Base-by-base conservation (phyloP, 1,140 invertebrate genomes). In the Drosophila lini region DNA sequence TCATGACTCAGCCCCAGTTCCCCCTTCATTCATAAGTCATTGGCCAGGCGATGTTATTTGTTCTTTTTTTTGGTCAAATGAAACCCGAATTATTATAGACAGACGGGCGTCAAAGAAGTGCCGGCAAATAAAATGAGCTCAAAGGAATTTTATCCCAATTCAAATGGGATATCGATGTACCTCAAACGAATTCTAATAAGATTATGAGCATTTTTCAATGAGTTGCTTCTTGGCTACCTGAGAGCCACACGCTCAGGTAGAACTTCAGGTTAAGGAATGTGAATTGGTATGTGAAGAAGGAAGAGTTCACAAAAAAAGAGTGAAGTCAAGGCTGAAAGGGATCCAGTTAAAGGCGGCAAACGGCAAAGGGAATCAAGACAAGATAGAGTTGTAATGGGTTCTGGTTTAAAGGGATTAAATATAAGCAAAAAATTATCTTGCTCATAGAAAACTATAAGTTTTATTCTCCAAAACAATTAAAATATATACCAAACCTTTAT, bases 151-250 rank as follows among this genome's bases (percentile, higher is more conserved):
- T 52, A 19, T 31, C 10, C 47, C 40, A 64, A 75, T 83, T 76
- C 53, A 83, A 76, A 79, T 75, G 25, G 50, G 25, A 19, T 50
- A 15, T 48, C 22, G 40, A n/a, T 19, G 13, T 38, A 44, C 56
- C 44, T 40, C 62, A 68, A 83, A 79, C 52, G 70, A 86, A 88
- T 88, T 86, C 82, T 82, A 80, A 82, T 86, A 79, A 65, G 82
- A 86, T 73, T 76, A 70, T 81, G 48, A 57, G 22, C 10, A 19
- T 53, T 50, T 25, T 47, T 74, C 48, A 74, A 25, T 75, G 40
- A 65, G 45, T 22, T 19, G 45, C 13, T 38, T 57, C 4, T 25
- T 1, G 9, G 44, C 69, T 75, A 86, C 64, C 78, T 82, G 74
- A 6, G 60, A 58, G 31, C 64, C 56, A 67, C 50, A 34, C 40